These are phyloP conservation scores for Nephila pilipes DNA, from an alignment of 1,140 invertebrate genomes.

Conservation along the genomic window DNA sequence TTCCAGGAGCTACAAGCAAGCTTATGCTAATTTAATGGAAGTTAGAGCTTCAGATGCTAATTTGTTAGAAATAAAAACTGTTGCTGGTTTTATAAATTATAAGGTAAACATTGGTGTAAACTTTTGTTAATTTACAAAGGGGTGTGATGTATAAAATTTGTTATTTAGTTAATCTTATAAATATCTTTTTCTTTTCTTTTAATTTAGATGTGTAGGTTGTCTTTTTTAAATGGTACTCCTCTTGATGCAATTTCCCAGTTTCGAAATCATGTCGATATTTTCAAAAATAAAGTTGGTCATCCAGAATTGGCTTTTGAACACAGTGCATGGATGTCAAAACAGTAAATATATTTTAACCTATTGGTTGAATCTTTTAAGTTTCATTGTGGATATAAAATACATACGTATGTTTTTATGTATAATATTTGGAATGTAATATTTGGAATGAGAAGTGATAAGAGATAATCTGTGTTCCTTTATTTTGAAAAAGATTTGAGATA, in stretches of 20 bases:
- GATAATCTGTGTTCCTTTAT: too few relatives aligned
- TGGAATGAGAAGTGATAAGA: too few relatives aligned
- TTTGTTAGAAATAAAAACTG: constrained; percentile 94
- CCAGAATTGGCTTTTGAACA: constrained; percentile 96
- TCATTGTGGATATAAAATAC: too few relatives aligned
- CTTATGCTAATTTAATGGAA: constrained; percentile 93
- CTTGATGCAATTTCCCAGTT: constrained; percentile 97
- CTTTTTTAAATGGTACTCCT: constrained; percentile 93
- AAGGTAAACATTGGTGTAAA: constrained; percentile 85
- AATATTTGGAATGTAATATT: too few relatives aligned
- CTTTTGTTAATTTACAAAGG: background rate
- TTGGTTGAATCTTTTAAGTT: too few relatives aligned
- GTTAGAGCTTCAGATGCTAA: constrained; percentile 94
- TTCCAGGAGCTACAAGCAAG: constrained; percentile 93
- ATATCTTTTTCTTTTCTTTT: background rate
- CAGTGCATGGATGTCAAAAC: constrained; percentile 97
- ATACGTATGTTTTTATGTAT: too few relatives aligned
- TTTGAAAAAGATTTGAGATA: too few relatives aligned
- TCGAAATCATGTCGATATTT: constrained; percentile 93
- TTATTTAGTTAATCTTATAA: background rate
- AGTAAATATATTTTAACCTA: constrained; percentile 84
- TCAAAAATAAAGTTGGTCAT: constrained; percentile 88
- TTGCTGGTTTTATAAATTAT: constrained; percentile 97
- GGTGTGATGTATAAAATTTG: background rate
- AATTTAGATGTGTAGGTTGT: constrained; percentile 87